Conservation (phyloP, 2,888 invertebrate genomes). For the Colostygia pectinataria region DNA sequence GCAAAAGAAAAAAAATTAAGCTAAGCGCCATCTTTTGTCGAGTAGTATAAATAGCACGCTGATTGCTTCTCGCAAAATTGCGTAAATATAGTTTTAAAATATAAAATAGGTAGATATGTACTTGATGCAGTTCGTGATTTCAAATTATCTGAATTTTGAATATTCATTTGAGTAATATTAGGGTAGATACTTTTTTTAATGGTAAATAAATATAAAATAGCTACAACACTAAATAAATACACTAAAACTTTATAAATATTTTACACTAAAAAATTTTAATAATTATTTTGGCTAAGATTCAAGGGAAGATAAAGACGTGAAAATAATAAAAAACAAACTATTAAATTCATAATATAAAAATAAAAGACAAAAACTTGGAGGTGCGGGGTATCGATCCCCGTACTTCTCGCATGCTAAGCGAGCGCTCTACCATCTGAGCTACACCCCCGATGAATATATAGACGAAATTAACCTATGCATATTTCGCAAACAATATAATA, state of each 20-base stretch:
- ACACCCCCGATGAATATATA: conserved; percentile 61
- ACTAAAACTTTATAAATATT: no score
- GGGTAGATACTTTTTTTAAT: no score
- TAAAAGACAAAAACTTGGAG: conserved; percentile 55
- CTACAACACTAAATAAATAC: no score
- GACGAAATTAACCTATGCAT: conserved; percentile 7
- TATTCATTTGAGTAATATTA: conserved; percentile 6
- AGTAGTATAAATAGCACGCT: conserved; percentile 20
- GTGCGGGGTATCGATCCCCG: conserved; percentile 83
- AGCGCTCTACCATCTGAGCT: conserved; percentile 84
- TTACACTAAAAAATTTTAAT: no score
- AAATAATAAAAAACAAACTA: not conserved
- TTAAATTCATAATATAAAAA: not conserved
- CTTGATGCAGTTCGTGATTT: conserved; percentile 5
- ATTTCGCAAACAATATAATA: conserved; percentile 2
- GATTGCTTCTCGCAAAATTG: conserved; percentile 8
- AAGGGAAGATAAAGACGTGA: not conserved
- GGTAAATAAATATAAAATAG: no score
- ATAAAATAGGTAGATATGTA: no score
- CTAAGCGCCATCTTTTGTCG: conserved; percentile 24
- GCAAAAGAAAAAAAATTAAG: not conserved
- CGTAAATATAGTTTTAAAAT: no score
- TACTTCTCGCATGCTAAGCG: conserved; percentile 83
- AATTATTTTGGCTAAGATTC: no score
- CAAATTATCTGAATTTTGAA: no score